A percentile compares a stretch with the other conserved stretches of the same genome.
Evolutionary conservation across 2,888 invertebrate genomes (phyloP).

Genomic region (Teleiodes luculella): DNA sequence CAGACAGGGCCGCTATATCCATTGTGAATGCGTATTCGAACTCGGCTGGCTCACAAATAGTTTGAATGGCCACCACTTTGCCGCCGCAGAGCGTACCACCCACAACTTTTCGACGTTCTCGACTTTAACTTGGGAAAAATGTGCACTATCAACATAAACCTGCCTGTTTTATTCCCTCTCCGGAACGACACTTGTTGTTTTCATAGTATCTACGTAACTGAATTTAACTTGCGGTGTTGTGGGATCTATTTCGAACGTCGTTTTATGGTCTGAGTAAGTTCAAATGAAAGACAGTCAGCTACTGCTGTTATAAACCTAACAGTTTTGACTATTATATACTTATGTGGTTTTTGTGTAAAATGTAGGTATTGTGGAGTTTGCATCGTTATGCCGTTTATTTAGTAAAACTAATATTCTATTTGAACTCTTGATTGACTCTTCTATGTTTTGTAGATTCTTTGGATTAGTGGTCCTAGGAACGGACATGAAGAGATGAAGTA

Average conservation of each 20-base stretch:
- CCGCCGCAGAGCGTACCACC: background rate
- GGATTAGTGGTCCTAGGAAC: too few species aligned
- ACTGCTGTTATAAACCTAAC: too few species aligned
- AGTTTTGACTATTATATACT: too few species aligned
- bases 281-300: too few species aligned
- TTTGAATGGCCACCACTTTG: background rate
- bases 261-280: background rate
- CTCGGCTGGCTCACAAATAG: background rate
- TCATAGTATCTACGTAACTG: slow-evolving; percentile 10
- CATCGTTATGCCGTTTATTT: too few species aligned
- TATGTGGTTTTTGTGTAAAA: too few species aligned
- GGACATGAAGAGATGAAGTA: too few species aligned
- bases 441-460: too few species aligned
- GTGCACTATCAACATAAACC: slow-evolving; percentile 9
- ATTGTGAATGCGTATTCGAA: background rate
- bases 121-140: slow-evolving; percentile 9
- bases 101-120: slow-evolving; percentile 4
- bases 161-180: slow-evolving; percentile 2
- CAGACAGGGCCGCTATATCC: too few species aligned
- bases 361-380: too few species aligned
- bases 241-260: background rate
- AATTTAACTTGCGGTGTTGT: slow-evolving; percentile 4
- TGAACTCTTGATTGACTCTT: too few species aligned
- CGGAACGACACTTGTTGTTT: slow-evolving; percentile 9
- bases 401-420: too few species aligned